Evolutionary conservation across 2,797 vertebrate genomes (phyloP), one percentile per base, ranked within the genome.

Genomic region (Spinus olivaceus): DNA sequence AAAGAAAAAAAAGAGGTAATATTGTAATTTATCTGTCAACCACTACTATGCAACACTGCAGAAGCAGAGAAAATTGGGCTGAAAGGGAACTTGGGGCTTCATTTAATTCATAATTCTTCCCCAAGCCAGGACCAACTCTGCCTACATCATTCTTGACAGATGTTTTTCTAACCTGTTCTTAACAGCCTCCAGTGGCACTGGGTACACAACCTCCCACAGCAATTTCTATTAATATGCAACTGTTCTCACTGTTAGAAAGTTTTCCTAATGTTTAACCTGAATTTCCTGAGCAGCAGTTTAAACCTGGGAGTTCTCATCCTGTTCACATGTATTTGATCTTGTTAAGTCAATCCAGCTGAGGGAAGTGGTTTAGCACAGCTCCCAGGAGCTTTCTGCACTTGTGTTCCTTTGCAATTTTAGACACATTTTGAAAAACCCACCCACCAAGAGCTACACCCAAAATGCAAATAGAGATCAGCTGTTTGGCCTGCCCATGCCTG

Each of bases 131-230:
- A 64, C 46, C 72, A 71, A 16, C 19, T 57, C 73, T 72, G 44
- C 82, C 80, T 72, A 44, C 63, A 59, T 84, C 63, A 63, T 46
- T 79, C 37, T 22, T 32, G 32, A 88, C 79, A 74, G 44, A 73
- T 46, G 24, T 86, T 94, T 91, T 83, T 39, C 86, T 96, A 85
- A 80, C 66, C 51, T 73, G 70, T 32, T 90, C 70, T 78, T 72
- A 53, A 10, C 84, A 88, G 37, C 71, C 67, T 57, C 53, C 79
- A 71, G 69, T 44, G 71, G 69, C 69, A 56, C 39, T n/a, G 41
- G n/a, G 53, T 67, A 61, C 72, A 61, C 72, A 82, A 28, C 46
- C 53, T 89, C 79, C 79, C 49, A 66, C 53, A 0, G 72, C 53
- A 78, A 51, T 59, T 90, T 63, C 91, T 69, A 56, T 76, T 80